These are phyloP conservation scores for Microplitis demolitor DNA, from an alignment of 1,140 invertebrate genomes.

Conservation along the genomic window DNA sequence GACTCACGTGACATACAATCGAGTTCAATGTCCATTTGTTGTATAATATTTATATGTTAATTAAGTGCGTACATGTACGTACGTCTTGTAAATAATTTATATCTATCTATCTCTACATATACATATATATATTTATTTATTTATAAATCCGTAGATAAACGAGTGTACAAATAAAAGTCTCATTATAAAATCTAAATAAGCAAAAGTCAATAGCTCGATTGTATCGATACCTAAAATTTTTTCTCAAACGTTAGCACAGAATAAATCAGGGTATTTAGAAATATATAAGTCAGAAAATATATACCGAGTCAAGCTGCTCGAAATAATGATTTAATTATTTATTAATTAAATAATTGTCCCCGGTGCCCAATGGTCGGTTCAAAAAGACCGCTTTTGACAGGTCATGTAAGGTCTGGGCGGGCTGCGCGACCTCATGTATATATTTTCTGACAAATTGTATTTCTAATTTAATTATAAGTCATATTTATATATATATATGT, in stretches of 20 bases:
- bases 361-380: conserved; percentile 42
- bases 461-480: neutral
- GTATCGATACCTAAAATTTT: neutral
- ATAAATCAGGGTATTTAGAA: conserved; percentile 46
- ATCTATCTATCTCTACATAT: no score
- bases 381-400: conserved; percentile 59
- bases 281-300: neutral
- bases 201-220: no score
- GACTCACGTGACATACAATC: neutral
- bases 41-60: neutral
- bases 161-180: no score
- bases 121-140: no score
- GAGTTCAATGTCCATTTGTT: neutral
- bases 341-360: conserved; percentile 43
- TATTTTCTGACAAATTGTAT: neutral
- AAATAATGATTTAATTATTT: conserved; percentile 39
- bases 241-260: conserved; percentile 34
- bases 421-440: conserved; percentile 15
- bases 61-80: neutral
- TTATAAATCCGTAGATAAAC: no score
- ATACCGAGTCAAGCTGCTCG: conserved; percentile 30
- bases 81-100: no score
- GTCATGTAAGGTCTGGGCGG: conserved; percentile 49
- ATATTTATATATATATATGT: neutral
- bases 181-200: no score